Evolutionary conservation across 2,888 invertebrate genomes (phyloP).

Genomic region (Lasioglossum figueresi): DNA sequence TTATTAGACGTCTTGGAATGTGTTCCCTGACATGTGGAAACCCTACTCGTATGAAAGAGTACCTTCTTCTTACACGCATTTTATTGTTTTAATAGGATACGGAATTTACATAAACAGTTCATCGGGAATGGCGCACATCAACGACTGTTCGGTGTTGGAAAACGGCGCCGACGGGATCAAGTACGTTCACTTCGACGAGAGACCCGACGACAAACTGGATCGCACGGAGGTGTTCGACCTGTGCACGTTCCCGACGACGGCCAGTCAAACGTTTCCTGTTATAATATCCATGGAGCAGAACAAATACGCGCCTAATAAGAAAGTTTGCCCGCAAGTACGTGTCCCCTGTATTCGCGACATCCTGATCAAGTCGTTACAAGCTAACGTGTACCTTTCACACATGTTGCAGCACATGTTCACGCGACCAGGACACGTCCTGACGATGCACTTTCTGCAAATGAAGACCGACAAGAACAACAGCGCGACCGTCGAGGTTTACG

Average conservation of each 20-base stretch:
- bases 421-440: slow-evolving; percentile 91
- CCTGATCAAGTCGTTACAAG: neutral
- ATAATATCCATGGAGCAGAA: slow-evolving; percentile 93
- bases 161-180: slow-evolving; percentile 97
- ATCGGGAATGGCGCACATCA: slow-evolving; percentile 91
- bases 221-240: slow-evolving; percentile 92
- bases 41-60: neutral
- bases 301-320: slow-evolving; percentile 88
- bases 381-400: neutral
- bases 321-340: slow-evolving; percentile 89
- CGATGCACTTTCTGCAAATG: slow-evolving; percentile 93
- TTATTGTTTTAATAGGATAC: slow-evolving; percentile 90
- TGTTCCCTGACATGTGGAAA: neutral
- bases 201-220: slow-evolving; percentile 90
- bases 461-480: slow-evolving; percentile 91
- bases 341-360: neutral
- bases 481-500: slow-evolving; percentile 91
- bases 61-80: neutral
- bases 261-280: slow-evolving; percentile 94
- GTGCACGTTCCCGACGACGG: slow-evolving; percentile 92
- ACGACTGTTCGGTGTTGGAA: slow-evolving; percentile 91
- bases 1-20: neutral
- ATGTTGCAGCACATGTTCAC: slow-evolving; percentile 89
- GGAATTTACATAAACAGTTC: slow-evolving; percentile 96
- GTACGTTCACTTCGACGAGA: slow-evolving; percentile 92